Base-by-base conservation (phyloP, 2,888 invertebrate genomes). In the Drosophila paranaensis region DNA sequence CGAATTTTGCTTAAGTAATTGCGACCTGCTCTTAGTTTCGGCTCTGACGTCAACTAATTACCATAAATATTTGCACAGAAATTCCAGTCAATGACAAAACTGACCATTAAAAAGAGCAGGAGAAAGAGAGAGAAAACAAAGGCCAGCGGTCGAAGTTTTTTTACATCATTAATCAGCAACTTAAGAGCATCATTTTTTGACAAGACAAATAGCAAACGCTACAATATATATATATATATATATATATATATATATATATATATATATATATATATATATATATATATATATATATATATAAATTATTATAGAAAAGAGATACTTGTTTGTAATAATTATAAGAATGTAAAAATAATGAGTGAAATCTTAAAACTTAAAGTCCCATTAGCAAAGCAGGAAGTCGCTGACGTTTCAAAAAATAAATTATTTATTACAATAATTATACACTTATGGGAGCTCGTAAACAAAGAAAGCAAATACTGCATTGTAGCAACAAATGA, bases 11-110 rank as follows among this genome's bases (percentile, higher is more conserved):
- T 71, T 27, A 35, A 48, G 71, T 40, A 63, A 45, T 58, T 48
- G 46, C 58, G 25, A 53, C 27, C 58, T 14, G 63, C 63, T 71
- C 74, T 70, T 77, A 82, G 88, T 84, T 84, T 88, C 84, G 84
- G 81, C 85, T 88, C 64, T 67, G 74, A 80, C 75, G 78, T 71
- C 76, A 76, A 66, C 67, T 58, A 66, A 84, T 43, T 71, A 61
- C 55, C 50, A 56, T 57, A 14, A 54, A 16, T 46, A 63, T 78
- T 78, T 78, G 58, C 63, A 67, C 43, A 61, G 63, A 48, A 61
- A 74, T 50, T 57, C 45, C 53, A 60, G 51, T 35, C 48, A 66
- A 33, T 33, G 45, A 25, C 16, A 20, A 53, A 50, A 51, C 16
- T 16, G 16, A 40, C 25, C 25, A 35, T 8, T 2, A 14, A 8